Conservation (phyloP, 2,797 vertebrate genomes). For the Anolis apletophallus region DNA sequence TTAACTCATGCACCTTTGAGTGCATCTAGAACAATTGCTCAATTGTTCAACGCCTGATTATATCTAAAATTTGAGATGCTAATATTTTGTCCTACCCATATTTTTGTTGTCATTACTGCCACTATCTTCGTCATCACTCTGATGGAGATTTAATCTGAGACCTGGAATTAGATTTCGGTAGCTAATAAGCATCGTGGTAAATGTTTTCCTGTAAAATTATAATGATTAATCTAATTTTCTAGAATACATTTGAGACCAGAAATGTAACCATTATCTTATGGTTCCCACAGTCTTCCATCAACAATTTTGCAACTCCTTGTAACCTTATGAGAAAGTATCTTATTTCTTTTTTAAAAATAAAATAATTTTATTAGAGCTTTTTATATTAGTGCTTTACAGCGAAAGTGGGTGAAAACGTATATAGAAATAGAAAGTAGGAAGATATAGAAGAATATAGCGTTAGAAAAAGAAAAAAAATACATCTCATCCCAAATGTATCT, state of each 20-base stretch:
- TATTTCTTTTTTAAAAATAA: too few species aligned
- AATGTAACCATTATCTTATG: slow-evolving; percentile 1
- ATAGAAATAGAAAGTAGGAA: too few species aligned
- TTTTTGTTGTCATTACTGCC: neutral
- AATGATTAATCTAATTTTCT: neutral
- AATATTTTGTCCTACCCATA: slow-evolving; percentile 7
- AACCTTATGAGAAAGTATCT: slow-evolving; percentile 6
- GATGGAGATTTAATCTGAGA: slow-evolving; percentile 33
- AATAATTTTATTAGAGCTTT: too few species aligned
- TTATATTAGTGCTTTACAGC: too few species aligned
- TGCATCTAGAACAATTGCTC: slow-evolving; percentile 42
- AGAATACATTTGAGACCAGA: neutral
- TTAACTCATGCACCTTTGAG: slow-evolving; percentile 47
- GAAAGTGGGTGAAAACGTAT: too few species aligned
- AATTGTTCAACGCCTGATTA: slow-evolving; percentile 60
- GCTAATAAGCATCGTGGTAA: neutral
- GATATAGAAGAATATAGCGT: too few species aligned
- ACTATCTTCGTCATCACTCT: neutral
- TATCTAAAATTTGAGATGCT: slow-evolving; percentile 30
- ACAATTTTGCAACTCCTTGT: slow-evolving; percentile 2
- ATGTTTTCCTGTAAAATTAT: neutral
- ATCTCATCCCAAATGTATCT: too few species aligned
- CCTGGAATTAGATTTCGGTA: slow-evolving; percentile 29
- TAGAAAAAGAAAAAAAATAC: too few species aligned
- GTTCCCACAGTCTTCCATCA: slow-evolving; percentile 4